Conservation (phyloP, 2,888 invertebrate genomes). For the Aspidiotus rigidus region DNA sequence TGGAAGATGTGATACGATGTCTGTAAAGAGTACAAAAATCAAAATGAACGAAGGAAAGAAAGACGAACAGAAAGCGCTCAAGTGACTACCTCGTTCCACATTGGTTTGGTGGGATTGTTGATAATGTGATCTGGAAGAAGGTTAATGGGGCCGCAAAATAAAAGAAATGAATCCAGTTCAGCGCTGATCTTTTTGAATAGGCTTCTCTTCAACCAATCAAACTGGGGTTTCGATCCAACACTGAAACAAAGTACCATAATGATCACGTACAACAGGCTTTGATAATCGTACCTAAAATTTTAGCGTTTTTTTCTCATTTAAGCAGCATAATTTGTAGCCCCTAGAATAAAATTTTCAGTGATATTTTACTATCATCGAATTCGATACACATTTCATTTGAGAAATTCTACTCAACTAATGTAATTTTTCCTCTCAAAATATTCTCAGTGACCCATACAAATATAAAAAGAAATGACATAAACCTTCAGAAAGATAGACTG, state of each 20-base stretch:
- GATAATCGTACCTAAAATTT: no score
- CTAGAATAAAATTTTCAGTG: no score
- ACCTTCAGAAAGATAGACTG: no score
- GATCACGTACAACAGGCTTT: no score
- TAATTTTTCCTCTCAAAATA: background rate
- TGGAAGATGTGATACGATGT: slow-evolving; percentile 48
- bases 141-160: slow-evolving; percentile 40
- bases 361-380: background rate
- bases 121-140: slow-evolving; percentile 44
- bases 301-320: no score
- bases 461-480: no score
- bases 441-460: no score
- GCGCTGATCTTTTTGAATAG: slow-evolving; percentile 31
- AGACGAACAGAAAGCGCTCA: background rate
- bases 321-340: no score
- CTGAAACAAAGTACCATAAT: slow-evolving; percentile 30
- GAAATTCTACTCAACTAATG: background rate
- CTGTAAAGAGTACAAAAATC: slow-evolving; percentile 43
- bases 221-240: slow-evolving; percentile 28
- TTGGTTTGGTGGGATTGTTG: slow-evolving; percentile 43
- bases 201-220: slow-evolving; percentile 36
- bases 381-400: background rate
- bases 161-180: slow-evolving; percentile 36
- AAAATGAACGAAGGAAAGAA: background rate
- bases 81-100: slow-evolving; percentile 44